Conservation (phyloP, 2,113 vertebrate genomes). For the Oreochromis tanganicae region DNA sequence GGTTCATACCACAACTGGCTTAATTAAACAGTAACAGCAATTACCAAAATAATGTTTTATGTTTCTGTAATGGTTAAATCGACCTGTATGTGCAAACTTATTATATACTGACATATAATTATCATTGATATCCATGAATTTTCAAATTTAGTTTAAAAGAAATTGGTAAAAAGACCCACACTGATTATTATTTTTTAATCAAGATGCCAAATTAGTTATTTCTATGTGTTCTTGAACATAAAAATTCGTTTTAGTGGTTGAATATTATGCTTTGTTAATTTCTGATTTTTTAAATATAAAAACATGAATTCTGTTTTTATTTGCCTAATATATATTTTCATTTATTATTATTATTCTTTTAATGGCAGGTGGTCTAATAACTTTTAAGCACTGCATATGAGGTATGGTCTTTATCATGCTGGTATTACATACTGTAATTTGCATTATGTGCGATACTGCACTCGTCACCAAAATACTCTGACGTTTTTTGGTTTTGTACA, state of each 20-base stretch:
- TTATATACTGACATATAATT: neutral
- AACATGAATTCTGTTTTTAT: neutral
- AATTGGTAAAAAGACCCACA: neutral
- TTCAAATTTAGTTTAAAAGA: neutral
- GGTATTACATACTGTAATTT: constrained; percentile 16
- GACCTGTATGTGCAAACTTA: neutral
- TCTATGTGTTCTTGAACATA: neutral
- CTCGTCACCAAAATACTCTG: neutral
- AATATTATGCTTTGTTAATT: neutral
- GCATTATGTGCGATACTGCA: neutral
- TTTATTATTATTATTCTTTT: neutral
- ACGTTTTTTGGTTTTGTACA: neutral
- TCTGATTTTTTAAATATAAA: neutral
- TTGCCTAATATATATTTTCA: neutral
- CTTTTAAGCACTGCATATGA: neutral
- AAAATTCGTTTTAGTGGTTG: neutral
- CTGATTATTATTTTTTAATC: neutral
- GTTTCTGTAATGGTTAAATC: neutral
- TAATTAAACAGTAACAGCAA: neutral
- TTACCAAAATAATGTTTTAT: neutral
- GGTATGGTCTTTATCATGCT: constrained; percentile 31
- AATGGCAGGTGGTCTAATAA: neutral
- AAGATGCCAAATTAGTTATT: neutral
- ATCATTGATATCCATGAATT: neutral
- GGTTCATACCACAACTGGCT: neutral